phyloP scores from a whole-genome alignment of 2,113 vertebrate genomes.

The Eidolon helvum region DNA sequence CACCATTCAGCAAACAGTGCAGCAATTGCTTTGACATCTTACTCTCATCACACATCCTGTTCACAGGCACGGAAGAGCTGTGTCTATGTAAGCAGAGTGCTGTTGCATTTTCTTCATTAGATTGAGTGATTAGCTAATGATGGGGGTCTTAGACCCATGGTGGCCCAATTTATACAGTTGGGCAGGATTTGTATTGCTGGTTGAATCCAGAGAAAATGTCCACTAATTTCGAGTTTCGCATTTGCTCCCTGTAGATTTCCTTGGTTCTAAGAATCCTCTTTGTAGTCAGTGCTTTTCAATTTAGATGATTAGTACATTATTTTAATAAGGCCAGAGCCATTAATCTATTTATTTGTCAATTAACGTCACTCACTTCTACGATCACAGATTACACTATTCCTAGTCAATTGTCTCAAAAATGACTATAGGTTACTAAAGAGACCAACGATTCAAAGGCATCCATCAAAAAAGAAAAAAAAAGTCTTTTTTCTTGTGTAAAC shows the following conservation, averaged over 20 bases:
- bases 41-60: not conserved
- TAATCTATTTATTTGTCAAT: not conserved
- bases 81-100: not conserved
- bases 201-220: not conserved
- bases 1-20: not conserved
- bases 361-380: not conserved
- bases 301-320: not conserved
- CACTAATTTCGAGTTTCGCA: not conserved
- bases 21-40: slow-evolving; percentile 40
- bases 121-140: not conserved
- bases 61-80: not conserved
- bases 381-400: not conserved
- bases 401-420: not conserved
- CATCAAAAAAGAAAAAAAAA: not conserved
- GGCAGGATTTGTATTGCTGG: not conserved
- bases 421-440: not conserved
- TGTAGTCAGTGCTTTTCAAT: not conserved
- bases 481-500: not conserved
- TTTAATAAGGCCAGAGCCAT: not conserved
- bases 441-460: not conserved
- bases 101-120: slow-evolving; percentile 4
- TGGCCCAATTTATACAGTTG: not conserved
- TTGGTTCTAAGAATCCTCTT: not conserved
- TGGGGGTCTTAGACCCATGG: not conserved
- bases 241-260: not conserved